Percentiles rank a stretch among this genome's conserved stretches.
These are phyloP conservation scores for Andrena bicolor DNA, from an alignment of 2,888 invertebrate species.

Conservation along the genomic window DNA sequence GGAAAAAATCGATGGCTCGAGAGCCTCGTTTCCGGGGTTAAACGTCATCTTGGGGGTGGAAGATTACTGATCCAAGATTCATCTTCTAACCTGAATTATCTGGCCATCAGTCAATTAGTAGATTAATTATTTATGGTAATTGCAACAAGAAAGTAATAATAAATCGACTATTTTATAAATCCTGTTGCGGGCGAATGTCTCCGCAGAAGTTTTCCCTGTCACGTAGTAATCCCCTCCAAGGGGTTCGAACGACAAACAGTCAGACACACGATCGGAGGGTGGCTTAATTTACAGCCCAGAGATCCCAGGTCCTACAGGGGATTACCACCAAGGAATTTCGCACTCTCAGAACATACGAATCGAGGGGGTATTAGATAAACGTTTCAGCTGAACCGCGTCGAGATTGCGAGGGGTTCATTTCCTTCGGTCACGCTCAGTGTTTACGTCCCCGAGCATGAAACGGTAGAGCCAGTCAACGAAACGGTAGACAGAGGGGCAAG, in stretches of 20 bases:
- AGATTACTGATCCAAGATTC: background rate
- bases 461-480: constrained; percentile 6
- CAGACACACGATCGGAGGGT: constrained; percentile 66
- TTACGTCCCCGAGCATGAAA: constrained; percentile 41
- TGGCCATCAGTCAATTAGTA: background rate
- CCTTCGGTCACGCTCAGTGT: constrained; percentile 56
- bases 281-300: constrained; percentile 69
- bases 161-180: constrained; percentile 13
- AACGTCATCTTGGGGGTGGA: background rate
- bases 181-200: constrained; percentile 57
- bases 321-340: constrained; percentile 72
- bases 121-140: background rate
- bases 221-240: constrained; percentile 32
- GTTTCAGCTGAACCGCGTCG: constrained; percentile 65
- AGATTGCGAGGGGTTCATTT: constrained; percentile 63
- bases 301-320: constrained; percentile 67
- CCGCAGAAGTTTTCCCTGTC: constrained; percentile 30
- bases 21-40: background rate
- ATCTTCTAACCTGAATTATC: background rate
- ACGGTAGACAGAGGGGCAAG: constrained; percentile 2
- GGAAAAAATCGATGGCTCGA: constrained; percentile 2
- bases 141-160: background rate
- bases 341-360: constrained; percentile 69
- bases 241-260: constrained; percentile 59
- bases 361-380: constrained; percentile 73